Conservation (phyloP, 2,797 vertebrate genomes). For the Rhinogobio ventralis region DNA sequence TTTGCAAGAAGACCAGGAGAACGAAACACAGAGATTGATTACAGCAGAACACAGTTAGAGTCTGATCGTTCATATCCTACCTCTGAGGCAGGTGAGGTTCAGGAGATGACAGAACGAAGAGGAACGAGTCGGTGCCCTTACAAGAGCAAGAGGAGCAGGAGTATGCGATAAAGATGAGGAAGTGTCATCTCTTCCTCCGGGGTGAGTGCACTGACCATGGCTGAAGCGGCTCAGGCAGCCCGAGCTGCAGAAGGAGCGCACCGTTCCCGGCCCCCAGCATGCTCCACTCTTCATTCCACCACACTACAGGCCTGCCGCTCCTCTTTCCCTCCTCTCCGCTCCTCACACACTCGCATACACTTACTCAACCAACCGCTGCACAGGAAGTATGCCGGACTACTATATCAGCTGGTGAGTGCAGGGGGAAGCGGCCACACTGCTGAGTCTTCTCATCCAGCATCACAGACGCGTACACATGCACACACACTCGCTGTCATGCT, state of each 20-base stretch:
- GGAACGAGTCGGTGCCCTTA: slow-evolving; percentile 61
- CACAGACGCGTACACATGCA: not conserved
- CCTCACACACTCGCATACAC: slow-evolving; percentile 65
- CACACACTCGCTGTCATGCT: slow-evolving; percentile 6
- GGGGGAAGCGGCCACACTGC: slow-evolving; percentile 57
- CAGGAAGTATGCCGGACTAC: slow-evolving; percentile 68
- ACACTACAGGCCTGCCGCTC: slow-evolving; percentile 45
- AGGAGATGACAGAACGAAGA: slow-evolving; percentile 62
- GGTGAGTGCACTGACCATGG: slow-evolving; percentile 84
- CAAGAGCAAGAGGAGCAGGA: slow-evolving; percentile 21
- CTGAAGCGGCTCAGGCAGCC: slow-evolving; percentile 91
- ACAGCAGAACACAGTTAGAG: slow-evolving; percentile 35
- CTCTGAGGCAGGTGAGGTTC: slow-evolving; percentile 60
- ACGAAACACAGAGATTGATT: not conserved
- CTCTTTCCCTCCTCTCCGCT: slow-evolving; percentile 49
- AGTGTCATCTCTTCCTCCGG: slow-evolving; percentile 63
- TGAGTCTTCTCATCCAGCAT: slow-evolving; percentile 74
- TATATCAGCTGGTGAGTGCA: slow-evolving; percentile 76
- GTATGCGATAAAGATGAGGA: slow-evolving; percentile 48
- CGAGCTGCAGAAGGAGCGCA: slow-evolving; percentile 92
- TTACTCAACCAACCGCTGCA: slow-evolving; percentile 62
- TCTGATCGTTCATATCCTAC: slow-evolving; percentile 39
- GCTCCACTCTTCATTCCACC: slow-evolving; percentile 93
- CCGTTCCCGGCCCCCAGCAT: slow-evolving; percentile 91
- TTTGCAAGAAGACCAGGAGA: not conserved